A percentile compares a stretch with the other conserved stretches of the same genome.
Evolutionary conservation across 2,888 invertebrate species (phyloP).

Genomic region (Meandrusa payeni): DNA sequence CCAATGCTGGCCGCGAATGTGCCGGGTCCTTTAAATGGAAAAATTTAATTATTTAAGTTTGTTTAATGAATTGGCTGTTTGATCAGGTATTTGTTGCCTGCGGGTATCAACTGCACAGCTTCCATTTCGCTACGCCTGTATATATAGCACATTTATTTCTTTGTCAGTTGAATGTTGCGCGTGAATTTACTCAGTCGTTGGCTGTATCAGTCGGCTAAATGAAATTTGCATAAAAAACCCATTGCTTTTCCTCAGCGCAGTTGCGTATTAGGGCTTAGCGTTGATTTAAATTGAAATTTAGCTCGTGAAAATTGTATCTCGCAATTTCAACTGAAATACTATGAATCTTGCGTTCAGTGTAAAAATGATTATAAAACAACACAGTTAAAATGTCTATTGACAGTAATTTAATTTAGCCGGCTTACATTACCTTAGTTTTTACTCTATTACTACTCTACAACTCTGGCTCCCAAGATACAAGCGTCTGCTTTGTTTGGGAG

Average conservation of each 20-base stretch:
- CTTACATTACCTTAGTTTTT: no score
- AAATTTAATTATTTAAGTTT: constrained; percentile 52
- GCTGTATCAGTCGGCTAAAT: constrained; percentile 66
- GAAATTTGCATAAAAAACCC: constrained; percentile 74
- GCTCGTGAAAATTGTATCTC: constrained; percentile 18
- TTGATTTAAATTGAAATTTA: constrained; percentile 28
- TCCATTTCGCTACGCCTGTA: constrained; percentile 55
- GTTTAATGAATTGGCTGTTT: constrained; percentile 25
- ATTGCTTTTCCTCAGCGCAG: constrained; percentile 38
- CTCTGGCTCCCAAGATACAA: no score
- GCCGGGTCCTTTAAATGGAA: constrained; percentile 45
- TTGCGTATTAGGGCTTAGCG: constrained; percentile 30
- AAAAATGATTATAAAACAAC: no score
- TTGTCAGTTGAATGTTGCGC: constrained; percentile 74
- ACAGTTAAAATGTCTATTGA: no score
- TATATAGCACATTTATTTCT: constrained; percentile 69
- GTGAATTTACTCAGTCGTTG: constrained; percentile 66
- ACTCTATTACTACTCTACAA: no score
- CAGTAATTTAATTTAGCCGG: no score
- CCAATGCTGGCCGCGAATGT: constrained; percentile 40
- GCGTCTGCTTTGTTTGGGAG: no score
- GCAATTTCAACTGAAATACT: constrained; percentile 4
- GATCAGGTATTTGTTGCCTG: neutral
- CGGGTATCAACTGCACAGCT: constrained; percentile 42
- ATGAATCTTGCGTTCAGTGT: constrained; percentile 2